Evolutionary conservation across 2,797 vertebrate species (phyloP).

Genomic region (Sebastes variabilis): DNA sequence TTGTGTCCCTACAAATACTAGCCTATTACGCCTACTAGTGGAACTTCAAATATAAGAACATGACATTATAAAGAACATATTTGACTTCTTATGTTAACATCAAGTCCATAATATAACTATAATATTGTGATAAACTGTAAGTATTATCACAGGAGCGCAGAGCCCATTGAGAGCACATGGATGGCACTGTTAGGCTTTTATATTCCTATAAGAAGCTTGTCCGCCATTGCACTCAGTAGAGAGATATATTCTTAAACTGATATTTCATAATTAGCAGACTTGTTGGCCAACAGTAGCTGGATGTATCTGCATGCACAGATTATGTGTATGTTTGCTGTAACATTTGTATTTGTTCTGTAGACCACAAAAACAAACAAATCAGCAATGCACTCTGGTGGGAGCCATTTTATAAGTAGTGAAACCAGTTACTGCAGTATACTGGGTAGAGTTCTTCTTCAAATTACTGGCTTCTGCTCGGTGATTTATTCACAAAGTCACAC

Average conservation of each 20-base stretch:
- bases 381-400: not conserved
- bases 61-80: not conserved
- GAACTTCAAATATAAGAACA: not conserved
- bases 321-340: not conserved
- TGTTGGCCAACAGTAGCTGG: not conserved
- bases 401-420: not conserved
- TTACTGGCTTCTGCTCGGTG: not conserved
- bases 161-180: not conserved
- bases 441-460: not conserved
- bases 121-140: not conserved
- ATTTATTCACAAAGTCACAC: not conserved
- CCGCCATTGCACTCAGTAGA: not conserved
- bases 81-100: not conserved
- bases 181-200: too few relatives aligned
- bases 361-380: not conserved
- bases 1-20: not conserved
- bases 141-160: not conserved
- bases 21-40: not conserved
- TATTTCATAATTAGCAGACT: not conserved
- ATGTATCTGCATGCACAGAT: not conserved
- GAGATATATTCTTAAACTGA: not conserved
- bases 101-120: not conserved
- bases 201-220: not conserved
- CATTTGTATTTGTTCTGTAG: not conserved
- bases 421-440: not conserved